phyloP scores from a whole-genome alignment of 2,797 vertebrate genomes.

The Lacerta agilis region DNA sequence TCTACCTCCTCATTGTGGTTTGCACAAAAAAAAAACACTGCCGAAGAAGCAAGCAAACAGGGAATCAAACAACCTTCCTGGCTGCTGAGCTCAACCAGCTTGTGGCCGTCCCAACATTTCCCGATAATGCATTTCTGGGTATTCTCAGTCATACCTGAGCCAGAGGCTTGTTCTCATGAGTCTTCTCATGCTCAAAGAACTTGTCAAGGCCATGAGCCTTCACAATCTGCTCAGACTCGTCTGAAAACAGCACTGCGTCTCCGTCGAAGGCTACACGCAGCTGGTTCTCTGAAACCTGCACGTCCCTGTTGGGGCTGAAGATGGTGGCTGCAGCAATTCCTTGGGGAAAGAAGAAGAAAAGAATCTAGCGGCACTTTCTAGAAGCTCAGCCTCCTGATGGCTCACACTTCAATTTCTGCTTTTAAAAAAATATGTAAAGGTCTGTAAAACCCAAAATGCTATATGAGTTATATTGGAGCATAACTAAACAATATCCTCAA shows the following conservation, averaged over 20 bases:
- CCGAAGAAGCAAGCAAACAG: no score
- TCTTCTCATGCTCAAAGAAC: constrained; percentile 94
- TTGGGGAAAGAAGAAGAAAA: constrained; percentile 52
- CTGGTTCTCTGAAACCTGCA: constrained; percentile 88
- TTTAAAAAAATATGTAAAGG: not conserved
- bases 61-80: not conserved
- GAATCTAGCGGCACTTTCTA: not conserved
- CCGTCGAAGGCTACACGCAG: constrained; percentile 95
- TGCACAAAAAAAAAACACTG: no score
- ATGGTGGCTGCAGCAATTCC: constrained; percentile 97
- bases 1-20: no score
- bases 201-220: constrained; percentile 95
- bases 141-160: constrained; percentile 83
- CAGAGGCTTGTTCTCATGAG: constrained; percentile 91
- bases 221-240: constrained; percentile 96
- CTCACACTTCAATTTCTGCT: not conserved
- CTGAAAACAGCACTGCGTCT: constrained; percentile 95
- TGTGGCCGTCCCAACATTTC: not conserved
- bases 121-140: not conserved
- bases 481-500: not conserved
- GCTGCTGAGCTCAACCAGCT: not conserved
- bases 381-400: no score
- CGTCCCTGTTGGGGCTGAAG: constrained; percentile 89
- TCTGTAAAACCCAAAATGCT: not conserved
- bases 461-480: not conserved